Conservation (phyloP, 2,888 invertebrate genomes). For the Drosophila demipolita region DNA sequence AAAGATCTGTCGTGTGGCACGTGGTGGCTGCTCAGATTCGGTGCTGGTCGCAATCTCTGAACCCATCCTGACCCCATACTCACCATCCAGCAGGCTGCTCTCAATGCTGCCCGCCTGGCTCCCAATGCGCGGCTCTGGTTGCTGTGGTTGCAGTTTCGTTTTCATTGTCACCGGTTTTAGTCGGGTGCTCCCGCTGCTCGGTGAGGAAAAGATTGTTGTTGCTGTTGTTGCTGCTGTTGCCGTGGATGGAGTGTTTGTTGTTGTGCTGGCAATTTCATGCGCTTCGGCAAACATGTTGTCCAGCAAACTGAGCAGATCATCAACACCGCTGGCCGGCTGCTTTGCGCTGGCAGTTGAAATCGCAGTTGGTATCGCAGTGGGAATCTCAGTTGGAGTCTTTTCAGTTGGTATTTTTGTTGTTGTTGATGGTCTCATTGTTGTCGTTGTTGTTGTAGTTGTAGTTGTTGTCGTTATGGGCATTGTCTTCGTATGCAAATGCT, state of each 20-base stretch:
- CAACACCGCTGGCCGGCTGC: slow-evolving; percentile 67
- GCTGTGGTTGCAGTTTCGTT: slow-evolving; percentile 54
- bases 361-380: slow-evolving; percentile 33
- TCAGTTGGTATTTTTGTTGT: slow-evolving; percentile 13
- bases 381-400: slow-evolving; percentile 8
- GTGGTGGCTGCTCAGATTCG: slow-evolving; percentile 74
- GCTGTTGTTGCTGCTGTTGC: slow-evolving; percentile 2
- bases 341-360: slow-evolving; percentile 23
- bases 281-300: slow-evolving; percentile 82
- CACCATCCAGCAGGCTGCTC: slow-evolving; percentile 61
- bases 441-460: slow-evolving; percentile 49
- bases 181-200: slow-evolving; percentile 59
- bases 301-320: slow-evolving; percentile 82
- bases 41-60: slow-evolving; percentile 65
- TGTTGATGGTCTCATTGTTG: slow-evolving; percentile 39
- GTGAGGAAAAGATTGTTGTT: slow-evolving; percentile 24
- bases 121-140: slow-evolving; percentile 71
- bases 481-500: slow-evolving; percentile 83
- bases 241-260: slow-evolving; percentile 7
- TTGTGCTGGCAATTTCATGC: slow-evolving; percentile 51
- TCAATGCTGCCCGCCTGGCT: slow-evolving; percentile 66
- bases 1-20: slow-evolving; percentile 83
- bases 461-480: slow-evolving; percentile 63
- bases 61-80: slow-evolving; percentile 44
- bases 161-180: slow-evolving; percentile 64